Evolutionary conservation across 1,140 invertebrate genomes (phyloP).

Genomic region (Patella vulgata): DNA sequence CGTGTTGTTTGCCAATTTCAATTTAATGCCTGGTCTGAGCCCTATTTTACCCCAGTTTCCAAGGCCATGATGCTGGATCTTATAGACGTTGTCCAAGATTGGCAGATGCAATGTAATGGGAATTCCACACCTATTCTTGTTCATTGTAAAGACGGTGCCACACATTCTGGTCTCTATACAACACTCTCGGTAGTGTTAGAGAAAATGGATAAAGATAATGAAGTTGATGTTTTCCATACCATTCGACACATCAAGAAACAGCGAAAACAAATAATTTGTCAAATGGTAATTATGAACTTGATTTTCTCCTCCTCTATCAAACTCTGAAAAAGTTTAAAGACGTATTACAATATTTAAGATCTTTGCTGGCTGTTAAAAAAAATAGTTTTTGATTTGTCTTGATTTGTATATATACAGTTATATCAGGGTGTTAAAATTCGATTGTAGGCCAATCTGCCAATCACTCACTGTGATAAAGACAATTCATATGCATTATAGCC

Average conservation of each 20-base stretch:
- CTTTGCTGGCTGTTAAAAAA: too few species aligned
- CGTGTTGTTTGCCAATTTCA: constrained; percentile 57
- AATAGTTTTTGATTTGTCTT: too few species aligned
- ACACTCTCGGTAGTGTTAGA: constrained; percentile 52
- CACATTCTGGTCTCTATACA: constrained; percentile 58
- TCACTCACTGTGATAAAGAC: too few species aligned
- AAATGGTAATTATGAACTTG: constrained; percentile 1
- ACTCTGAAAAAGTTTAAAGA: too few species aligned
- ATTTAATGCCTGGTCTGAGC: constrained; percentile 58
- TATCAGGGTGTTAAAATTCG: too few species aligned
- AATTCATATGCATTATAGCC: too few species aligned
- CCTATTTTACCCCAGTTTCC: constrained; percentile 53
- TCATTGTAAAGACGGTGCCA: constrained; percentile 63
- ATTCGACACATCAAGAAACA: constrained; percentile 60
- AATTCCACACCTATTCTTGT: constrained; percentile 51
- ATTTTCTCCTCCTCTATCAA: not conserved
- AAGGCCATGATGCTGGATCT: constrained; percentile 57
- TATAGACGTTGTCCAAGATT: constrained; percentile 49
- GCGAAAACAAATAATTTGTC: constrained; percentile 48
- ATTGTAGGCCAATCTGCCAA: too few species aligned
- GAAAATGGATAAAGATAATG: constrained; percentile 49
- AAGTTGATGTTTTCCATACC: constrained; percentile 62
- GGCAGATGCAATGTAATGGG: constrained; percentile 44
- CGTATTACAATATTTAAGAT: too few species aligned
- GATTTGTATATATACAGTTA: too few species aligned